phyloP scores from a whole-genome alignment of 2,888 invertebrate genomes.

The Latheticus oryzae region DNA sequence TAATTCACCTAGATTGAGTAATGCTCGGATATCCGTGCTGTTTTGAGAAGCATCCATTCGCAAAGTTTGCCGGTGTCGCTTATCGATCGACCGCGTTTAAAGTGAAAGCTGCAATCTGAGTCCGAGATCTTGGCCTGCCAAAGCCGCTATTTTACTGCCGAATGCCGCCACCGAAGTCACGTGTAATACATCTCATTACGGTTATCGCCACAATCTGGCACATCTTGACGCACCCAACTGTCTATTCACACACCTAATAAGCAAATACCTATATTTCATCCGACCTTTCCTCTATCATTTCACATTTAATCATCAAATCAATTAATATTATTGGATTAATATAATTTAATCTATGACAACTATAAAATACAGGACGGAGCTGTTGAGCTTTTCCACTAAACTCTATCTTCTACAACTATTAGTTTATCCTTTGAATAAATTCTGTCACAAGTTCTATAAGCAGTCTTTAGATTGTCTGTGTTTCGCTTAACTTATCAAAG shows the following conservation, averaged over 20 bases:
- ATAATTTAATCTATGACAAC: no score
- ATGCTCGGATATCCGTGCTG: conserved; percentile 50
- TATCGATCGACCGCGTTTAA: conserved; percentile 54
- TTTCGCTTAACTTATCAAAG: conserved; percentile 1
- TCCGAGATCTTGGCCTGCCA: conserved; percentile 51
- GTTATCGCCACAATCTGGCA: conserved; percentile 40
- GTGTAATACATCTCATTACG: conserved; percentile 43
- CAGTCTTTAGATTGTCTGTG: not conserved
- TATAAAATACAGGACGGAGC: no score
- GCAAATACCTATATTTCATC: conserved; percentile 34
- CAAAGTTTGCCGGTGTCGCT: conserved; percentile 52
- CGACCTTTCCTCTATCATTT: conserved; percentile 12
- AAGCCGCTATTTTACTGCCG: conserved; percentile 47
- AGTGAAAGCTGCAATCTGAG: conserved; percentile 52
- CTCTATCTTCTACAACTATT: not conserved
- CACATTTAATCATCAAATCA: conserved; percentile 15
- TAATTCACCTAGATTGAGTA: conserved; percentile 54
- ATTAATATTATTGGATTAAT: not conserved
- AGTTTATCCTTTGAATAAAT: not conserved
- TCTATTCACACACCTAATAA: conserved; percentile 39
- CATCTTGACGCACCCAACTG: conserved; percentile 40
- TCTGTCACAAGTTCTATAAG: conserved; percentile 3
- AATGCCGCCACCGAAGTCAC: conserved; percentile 41
- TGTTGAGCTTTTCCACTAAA: no score
- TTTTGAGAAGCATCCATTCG: conserved; percentile 51